phyloP scores from a whole-genome alignment of 2,888 invertebrate species.

The Boloria selene region DNA sequence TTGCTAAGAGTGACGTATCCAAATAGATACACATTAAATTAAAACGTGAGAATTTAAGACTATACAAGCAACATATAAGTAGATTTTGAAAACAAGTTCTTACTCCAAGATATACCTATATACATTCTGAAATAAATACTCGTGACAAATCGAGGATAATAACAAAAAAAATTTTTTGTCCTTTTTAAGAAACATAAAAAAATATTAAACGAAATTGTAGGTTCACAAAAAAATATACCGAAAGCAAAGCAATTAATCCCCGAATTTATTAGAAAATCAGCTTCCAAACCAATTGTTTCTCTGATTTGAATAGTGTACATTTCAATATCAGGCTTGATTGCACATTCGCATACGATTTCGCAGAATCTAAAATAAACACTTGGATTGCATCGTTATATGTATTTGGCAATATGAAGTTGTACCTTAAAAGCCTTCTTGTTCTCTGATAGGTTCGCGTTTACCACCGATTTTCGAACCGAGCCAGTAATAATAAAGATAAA shows the following conservation, averaged over 20 bases:
- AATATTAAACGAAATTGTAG: background rate
- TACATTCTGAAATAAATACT: no score
- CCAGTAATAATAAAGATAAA: no score
- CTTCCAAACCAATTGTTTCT: conserved; percentile 14
- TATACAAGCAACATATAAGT: no score
- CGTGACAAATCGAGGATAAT: no score
- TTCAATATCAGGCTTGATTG: conserved; percentile 22
- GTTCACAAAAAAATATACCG: background rate
- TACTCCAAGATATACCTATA: no score
- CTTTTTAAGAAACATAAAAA: background rate
- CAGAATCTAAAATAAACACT: background rate
- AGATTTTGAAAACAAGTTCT: no score
- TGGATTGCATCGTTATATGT: background rate
- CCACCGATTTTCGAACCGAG: no score
- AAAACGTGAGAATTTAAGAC: no score
- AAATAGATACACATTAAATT: no score
- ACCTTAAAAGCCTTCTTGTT: background rate
- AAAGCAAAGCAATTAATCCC: conserved; percentile 7
- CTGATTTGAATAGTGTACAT: conserved; percentile 13
- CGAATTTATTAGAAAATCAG: conserved; percentile 11
- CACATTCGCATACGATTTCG: conserved; percentile 10
- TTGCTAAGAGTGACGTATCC: no score
- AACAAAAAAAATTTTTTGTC: background rate
- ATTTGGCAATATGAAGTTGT: background rate
- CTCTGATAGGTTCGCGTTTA: no score